Base-by-base conservation (phyloP, 2,797 vertebrate genomes). In the Leptodactylus fallax region DNA sequence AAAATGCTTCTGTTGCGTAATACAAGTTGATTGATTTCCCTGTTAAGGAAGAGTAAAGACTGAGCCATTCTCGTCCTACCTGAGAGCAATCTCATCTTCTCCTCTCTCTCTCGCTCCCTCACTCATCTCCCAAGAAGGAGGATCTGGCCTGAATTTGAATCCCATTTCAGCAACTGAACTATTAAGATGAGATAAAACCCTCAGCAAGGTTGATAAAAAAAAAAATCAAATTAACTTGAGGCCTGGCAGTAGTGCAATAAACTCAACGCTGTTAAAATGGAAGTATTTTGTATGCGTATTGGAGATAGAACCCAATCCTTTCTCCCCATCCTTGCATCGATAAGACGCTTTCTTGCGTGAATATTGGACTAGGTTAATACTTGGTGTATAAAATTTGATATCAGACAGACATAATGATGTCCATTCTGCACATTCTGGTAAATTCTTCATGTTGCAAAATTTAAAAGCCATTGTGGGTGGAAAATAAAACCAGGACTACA, bases 151-250 rank as follows among this genome's bases (percentile, higher is more conserved):
- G 80, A 55, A 88, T 91, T 93, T 77, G 25, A 90, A 91, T 94
- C 91, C 91, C 90, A 87, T 91, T 92, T 92, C 90, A 85, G 90
- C 82, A 90, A 71, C 14, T 91, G 90, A 92, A 88, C 85, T 79
- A 76, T 83, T 81, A 81, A 92, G 92, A 93, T 92, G 88, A 92
- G 94, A 94, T 93, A 92, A 93, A 84, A 90, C 79, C 82, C 2
- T 83, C 69, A 91, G 90, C 63, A 1, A 85, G 84, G 17, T 90
- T 90, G 47, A 86, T 90, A 91, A 90, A 92, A 92, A 91, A n/a
- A 91, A 90, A 90, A 92, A 92, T 89, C 0, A 0, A 17, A 10
- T 93, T 91, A 91, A 80, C 91, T 0, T 0, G 84, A 69, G 91
- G 90, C 92, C 91, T 0, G 10, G 87, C 90, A 89, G 74, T 67